Percentiles rank a stretch among this genome's conserved stretches.
These are phyloP conservation scores for Apostichopus japonicus DNA, from an alignment of 35 echinoderm and acorn worm species.

Conservation along the genomic window DNA sequence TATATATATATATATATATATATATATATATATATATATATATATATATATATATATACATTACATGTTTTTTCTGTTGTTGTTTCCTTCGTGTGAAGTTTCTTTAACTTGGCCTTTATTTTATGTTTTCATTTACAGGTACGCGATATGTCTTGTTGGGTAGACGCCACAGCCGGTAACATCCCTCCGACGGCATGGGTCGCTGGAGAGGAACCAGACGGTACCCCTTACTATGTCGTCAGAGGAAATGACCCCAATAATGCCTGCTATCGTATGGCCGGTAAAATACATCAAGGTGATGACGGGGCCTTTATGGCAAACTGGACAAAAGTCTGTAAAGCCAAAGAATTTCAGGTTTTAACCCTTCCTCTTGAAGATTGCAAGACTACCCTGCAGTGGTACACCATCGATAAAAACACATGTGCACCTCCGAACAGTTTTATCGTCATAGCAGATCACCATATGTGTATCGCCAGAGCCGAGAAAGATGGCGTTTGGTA, in stretches of 20 bases:
- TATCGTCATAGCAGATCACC: slow-evolving; percentile 41
- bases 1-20: too few relatives aligned
- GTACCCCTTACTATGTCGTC: slow-evolving; percentile 41
- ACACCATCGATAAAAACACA: slow-evolving; percentile 38
- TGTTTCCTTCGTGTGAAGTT: too few relatives aligned
- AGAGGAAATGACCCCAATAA: slow-evolving; percentile 38
- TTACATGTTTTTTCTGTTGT: too few relatives aligned
- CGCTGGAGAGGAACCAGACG: neutral
- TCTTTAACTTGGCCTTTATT: neutral
- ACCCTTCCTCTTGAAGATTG: neutral
- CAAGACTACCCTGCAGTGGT: neutral
- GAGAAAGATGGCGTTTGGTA: slow-evolving; percentile 2
- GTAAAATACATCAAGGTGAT: slow-evolving; percentile 3
- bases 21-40: too few relatives aligned
- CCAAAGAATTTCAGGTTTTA: slow-evolving; percentile 33
- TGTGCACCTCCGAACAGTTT: slow-evolving; percentile 47
- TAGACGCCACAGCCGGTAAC: neutral
- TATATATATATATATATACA: too few relatives aligned
- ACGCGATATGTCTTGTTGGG: slow-evolving; percentile 22
- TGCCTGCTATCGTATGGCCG: slow-evolving; percentile 21
- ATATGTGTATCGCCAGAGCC: slow-evolving; percentile 38
- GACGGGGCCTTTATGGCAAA: slow-evolving; percentile 47
- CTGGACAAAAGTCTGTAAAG: slow-evolving; percentile 48
- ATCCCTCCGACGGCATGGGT: slow-evolving; percentile 37
- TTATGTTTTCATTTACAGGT: neutral